Percentiles rank a stretch among this genome's conserved stretches.
phyloP scores from a whole-genome alignment of 53 echinoderm and acorn worm genomes.

The Temnopleurus reevesii region DNA sequence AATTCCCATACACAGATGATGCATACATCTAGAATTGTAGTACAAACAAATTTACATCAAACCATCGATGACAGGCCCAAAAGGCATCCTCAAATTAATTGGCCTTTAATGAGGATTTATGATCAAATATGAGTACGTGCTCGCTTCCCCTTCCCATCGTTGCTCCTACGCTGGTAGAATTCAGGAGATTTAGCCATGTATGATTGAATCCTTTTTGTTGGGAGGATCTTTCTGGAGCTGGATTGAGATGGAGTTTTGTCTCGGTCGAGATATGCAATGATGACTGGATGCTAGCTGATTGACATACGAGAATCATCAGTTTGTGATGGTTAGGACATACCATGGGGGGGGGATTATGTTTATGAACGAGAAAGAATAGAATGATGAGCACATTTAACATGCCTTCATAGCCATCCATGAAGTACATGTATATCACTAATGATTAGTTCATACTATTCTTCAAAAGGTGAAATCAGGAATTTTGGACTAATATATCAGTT shows the following conservation, averaged over 20 bases:
- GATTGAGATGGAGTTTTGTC: not conserved
- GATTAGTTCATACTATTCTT: no score
- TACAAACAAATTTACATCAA: conserved; percentile 37
- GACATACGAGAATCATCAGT: not conserved
- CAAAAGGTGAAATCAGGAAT: no score
- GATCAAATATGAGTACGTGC: conserved; percentile 17
- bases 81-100: conserved; percentile 34
- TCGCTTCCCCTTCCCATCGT: not conserved
- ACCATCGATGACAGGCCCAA: not conserved
- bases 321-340: not conserved
- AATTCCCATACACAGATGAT: not conserved
- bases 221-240: conserved; percentile 10
- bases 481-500: no score
- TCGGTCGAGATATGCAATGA: not conserved
- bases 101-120: conserved; percentile 39
- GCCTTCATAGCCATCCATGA: no score
- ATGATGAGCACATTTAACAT: not conserved
- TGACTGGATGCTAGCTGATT: conserved; percentile 8
- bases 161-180: not conserved
- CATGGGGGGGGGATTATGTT: no score
- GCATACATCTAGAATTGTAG: not conserved
- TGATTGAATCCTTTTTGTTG: conserved; percentile 15
- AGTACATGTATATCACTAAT: no score
- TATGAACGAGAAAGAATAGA: not conserved
- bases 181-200: not conserved